These are phyloP conservation scores for Torymus tubicola DNA, from an alignment of 2,888 invertebrate genomes.

Conservation along the genomic window DNA sequence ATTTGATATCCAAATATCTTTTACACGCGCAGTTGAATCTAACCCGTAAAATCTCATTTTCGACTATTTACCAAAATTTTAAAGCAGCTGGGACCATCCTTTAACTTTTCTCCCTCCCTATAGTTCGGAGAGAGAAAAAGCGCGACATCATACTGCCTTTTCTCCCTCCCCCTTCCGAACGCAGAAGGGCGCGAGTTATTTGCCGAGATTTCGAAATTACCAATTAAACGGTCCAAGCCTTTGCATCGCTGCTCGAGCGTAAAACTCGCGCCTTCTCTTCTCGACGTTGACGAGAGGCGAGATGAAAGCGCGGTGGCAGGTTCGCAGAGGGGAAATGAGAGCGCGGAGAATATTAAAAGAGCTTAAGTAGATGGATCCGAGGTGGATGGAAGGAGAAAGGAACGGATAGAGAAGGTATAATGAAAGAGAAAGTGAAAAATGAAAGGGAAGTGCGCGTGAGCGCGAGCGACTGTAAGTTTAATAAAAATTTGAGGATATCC, in stretches of 20 bases:
- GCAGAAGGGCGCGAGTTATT: slow-evolving; percentile 1
- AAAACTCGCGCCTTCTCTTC: slow-evolving; percentile 15
- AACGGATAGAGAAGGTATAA: slow-evolving; percentile 16
- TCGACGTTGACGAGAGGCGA: slow-evolving; percentile 17
- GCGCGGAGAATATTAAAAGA: slow-evolving; percentile 43
- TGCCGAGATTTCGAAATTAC: slow-evolving; percentile 49
- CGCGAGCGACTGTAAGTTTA: slow-evolving; percentile 20
- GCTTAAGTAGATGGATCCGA: slow-evolving; percentile 30
- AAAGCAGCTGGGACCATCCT: too few relatives aligned
- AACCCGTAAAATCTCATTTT: too few relatives aligned
- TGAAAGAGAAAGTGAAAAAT: slow-evolving; percentile 43
- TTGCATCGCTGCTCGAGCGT: slow-evolving; percentile 36
- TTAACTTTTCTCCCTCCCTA: too few relatives aligned
- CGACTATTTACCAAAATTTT: too few relatives aligned
- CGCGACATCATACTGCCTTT: too few relatives aligned
- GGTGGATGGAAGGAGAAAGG: not conserved
- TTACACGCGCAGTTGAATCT: too few relatives aligned
- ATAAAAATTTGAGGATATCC: slow-evolving; percentile 19
- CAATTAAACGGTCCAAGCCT: slow-evolving; percentile 48
- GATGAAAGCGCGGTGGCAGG: slow-evolving; percentile 32
- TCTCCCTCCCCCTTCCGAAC: not conserved
- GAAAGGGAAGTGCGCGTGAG: slow-evolving; percentile 21
- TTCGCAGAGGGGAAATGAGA: slow-evolving; percentile 16
- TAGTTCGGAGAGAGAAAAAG: too few relatives aligned
- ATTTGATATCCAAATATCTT: too few relatives aligned